These are phyloP conservation scores for Lophotriccus pileatus DNA, from an alignment of 2,797 vertebrate genomes.

Conservation along the genomic window DNA sequence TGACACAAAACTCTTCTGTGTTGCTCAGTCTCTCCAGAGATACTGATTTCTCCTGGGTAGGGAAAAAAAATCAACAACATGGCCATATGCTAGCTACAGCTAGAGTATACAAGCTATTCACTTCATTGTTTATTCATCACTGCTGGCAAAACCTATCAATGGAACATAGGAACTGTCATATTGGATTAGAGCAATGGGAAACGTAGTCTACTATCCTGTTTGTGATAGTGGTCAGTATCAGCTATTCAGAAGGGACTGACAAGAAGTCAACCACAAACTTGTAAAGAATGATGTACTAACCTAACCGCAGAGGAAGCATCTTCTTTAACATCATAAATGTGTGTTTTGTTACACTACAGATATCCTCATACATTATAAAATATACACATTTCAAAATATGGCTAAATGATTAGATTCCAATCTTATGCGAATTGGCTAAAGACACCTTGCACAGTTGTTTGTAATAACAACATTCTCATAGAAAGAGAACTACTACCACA, in stretches of 20 bases:
- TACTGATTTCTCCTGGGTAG: slow-evolving; percentile 13
- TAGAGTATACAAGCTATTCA: slow-evolving; percentile 13
- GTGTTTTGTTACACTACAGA: neutral
- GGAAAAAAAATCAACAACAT: neutral
- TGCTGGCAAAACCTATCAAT: slow-evolving; percentile 37
- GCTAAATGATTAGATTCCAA: neutral
- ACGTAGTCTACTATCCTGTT: neutral
- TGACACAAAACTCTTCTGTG: slow-evolving; percentile 4
- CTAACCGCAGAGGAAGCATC: neutral
- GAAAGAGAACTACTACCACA: neutral
- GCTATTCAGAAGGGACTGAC: neutral
- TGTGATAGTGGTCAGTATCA: slow-evolving; percentile 39
- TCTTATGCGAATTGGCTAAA: neutral
- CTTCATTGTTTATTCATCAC: slow-evolving; percentile 57
- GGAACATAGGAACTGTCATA: slow-evolving; percentile 44
- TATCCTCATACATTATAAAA: neutral
- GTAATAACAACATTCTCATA: neutral
- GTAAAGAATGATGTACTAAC: neutral
- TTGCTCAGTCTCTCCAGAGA: slow-evolving; percentile 12
- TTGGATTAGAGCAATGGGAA: slow-evolving; percentile 35
- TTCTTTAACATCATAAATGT: neutral
- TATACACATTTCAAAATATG: neutral
- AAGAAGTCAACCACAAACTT: neutral
- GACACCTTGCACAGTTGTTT: neutral
- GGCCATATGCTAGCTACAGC: slow-evolving; percentile 1